Conservation (phyloP, 2,113 vertebrate species). For the Dissostichus mawsoni region DNA sequence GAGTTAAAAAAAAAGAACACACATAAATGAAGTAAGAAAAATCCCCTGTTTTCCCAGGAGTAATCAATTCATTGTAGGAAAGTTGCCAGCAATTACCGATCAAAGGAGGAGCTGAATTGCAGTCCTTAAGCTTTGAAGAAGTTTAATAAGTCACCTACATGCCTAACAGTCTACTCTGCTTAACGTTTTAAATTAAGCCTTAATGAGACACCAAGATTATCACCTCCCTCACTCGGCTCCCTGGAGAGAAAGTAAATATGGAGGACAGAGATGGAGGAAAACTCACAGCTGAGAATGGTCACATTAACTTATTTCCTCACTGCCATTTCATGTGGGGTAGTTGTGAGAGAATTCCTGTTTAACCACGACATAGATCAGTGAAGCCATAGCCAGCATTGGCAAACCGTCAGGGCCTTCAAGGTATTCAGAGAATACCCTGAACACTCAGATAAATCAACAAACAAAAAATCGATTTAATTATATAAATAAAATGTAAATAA, state of each 20-base stretch:
- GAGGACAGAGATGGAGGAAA: constrained; percentile 43
- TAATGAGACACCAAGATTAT: constrained; percentile 80
- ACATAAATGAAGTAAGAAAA: constrained; percentile 34
- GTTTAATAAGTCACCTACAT: constrained; percentile 81
- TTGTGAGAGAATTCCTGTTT: constrained; percentile 21
- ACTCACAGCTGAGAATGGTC: constrained; percentile 6
- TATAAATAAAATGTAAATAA: too few relatives aligned
- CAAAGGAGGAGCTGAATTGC: constrained; percentile 74
- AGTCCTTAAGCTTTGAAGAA: constrained; percentile 77
- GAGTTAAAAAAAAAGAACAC: constrained; percentile 22
- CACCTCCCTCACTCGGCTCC: constrained; percentile 56
- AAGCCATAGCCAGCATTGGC: constrained; percentile 10
- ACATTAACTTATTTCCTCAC: constrained; percentile 20
- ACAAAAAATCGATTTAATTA: too few relatives aligned
- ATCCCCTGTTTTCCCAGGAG: constrained; percentile 67
- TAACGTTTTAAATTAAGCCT: constrained; percentile 78
- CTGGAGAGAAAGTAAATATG: constrained; percentile 47
- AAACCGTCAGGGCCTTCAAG: too few relatives aligned
- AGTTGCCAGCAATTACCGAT: constrained; percentile 81
- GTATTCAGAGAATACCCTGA: too few relatives aligned
- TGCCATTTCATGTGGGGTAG: neutral
- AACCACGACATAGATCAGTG: neutral
- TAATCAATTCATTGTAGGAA: constrained; percentile 82
- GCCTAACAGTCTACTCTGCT: constrained; percentile 69
- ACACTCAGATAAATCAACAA: too few relatives aligned